Evolutionary conservation across 2,113 vertebrate genomes (phyloP).

Genomic region (Sinocyclocheilus anshuiensis): DNA sequence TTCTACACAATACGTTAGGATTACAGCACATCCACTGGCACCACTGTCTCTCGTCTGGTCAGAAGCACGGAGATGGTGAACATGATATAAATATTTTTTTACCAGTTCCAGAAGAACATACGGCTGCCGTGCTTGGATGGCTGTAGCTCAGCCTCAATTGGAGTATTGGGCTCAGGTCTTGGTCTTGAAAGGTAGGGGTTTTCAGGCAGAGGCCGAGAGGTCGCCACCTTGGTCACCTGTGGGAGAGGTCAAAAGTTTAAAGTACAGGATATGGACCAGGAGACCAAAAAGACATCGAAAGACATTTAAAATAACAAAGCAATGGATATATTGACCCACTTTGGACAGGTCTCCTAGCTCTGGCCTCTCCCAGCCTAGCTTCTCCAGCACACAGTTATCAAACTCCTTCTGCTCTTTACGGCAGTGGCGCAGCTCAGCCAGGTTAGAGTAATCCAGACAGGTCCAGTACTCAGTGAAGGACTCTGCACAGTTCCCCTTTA

Average conservation of each 20-base stretch:
- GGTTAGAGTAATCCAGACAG: slow-evolving; percentile 84
- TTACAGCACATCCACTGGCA: background rate
- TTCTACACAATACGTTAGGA: slow-evolving; percentile 44
- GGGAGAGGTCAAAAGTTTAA: background rate
- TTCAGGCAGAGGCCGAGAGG: slow-evolving; percentile 85
- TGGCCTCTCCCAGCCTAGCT: slow-evolving; percentile 93
- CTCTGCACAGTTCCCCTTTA: slow-evolving; percentile 89
- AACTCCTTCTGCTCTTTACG: slow-evolving; percentile 88
- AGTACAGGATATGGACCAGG: too few relatives aligned
- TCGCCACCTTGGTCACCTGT: slow-evolving; percentile 96
- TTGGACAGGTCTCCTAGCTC: slow-evolving; percentile 92
- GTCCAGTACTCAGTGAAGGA: slow-evolving; percentile 96
- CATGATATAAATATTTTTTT: slow-evolving; percentile 56
- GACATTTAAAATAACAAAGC: background rate
- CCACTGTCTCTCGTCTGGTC: slow-evolving; percentile 25
- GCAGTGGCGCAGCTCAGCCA: slow-evolving; percentile 82
- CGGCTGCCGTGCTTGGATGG: slow-evolving; percentile 86
- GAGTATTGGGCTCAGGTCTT: slow-evolving; percentile 84
- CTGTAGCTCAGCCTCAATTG: slow-evolving; percentile 80
- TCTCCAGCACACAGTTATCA: slow-evolving; percentile 90
- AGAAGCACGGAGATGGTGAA: background rate
- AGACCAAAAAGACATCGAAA: background rate
- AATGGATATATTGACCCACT: slow-evolving; percentile 72
- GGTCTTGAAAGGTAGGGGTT: slow-evolving; percentile 87
- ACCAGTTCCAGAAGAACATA: slow-evolving; percentile 88